Percentiles rank a stretch among this genome's conserved stretches.
phyloP scores from a whole-genome alignment of 2,888 invertebrate genomes.

The Cryptocheilus praepositus region DNA sequence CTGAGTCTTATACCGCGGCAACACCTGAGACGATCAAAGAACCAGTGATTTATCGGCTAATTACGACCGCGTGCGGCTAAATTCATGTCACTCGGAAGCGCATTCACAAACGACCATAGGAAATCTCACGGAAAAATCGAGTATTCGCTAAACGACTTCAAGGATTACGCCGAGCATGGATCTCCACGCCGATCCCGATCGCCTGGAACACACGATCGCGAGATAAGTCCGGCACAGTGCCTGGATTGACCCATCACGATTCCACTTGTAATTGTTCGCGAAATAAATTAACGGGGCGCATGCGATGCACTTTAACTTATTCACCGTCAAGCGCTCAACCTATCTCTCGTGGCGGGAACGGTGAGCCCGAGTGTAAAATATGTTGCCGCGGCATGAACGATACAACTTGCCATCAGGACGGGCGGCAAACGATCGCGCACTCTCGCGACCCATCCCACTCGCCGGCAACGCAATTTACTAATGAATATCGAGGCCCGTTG shows the following conservation, averaged over 20 bases:
- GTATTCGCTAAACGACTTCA: no score
- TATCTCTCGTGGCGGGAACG: conserved; percentile 39
- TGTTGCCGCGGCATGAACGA: conserved; percentile 56
- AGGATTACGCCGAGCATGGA: neutral
- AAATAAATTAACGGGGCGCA: conserved; percentile 70
- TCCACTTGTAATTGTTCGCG: conserved; percentile 63
- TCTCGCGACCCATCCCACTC: conserved; percentile 26
- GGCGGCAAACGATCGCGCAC: conserved; percentile 24
- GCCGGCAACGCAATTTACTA: conserved; percentile 59
- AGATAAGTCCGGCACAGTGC: conserved; percentile 36
- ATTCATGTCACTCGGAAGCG: no score
- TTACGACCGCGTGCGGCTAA: no score
- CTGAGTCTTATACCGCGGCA: no score
- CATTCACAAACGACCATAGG: no score
- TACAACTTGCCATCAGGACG: conserved; percentile 53
- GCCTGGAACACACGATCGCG: conserved; percentile 1
- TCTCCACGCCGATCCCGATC: neutral
- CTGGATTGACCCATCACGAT: conserved; percentile 54
- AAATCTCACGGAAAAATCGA: no score
- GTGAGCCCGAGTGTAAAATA: conserved; percentile 45
- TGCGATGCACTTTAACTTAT: conserved; percentile 70
- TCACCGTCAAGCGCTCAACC: conserved; percentile 54
- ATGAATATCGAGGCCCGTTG: conserved; percentile 62
- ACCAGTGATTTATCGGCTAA: no score
- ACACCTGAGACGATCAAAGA: no score